Conservation (phyloP, 2,888 invertebrate genomes). For the Lithophane semibrunnea region DNA sequence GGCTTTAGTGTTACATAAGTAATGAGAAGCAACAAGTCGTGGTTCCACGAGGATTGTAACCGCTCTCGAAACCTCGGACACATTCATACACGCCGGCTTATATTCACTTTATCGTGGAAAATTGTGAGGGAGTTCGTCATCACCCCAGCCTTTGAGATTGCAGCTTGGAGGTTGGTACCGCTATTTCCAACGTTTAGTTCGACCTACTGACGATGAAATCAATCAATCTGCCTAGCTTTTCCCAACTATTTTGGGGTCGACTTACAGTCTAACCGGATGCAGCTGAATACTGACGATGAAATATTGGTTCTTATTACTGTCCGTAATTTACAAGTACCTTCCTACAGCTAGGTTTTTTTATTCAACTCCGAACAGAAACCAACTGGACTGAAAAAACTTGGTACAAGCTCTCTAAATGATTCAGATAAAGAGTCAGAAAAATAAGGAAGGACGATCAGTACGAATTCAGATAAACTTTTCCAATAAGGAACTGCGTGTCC, state of each 20-base stretch:
- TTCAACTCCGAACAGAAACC: neutral
- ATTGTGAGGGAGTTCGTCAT: neutral
- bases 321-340: neutral
- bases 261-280: too few species aligned
- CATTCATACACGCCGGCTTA: conserved; percentile 10
- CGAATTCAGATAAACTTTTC: conserved; percentile 23
- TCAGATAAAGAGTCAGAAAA: neutral
- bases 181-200: neutral
- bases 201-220: neutral
- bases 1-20: conserved; percentile 35
- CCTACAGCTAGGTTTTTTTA: neutral
- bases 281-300: neutral
- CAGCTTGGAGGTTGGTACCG: neutral
- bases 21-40: conserved; percentile 60
- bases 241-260: too few species aligned
- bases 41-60: conserved; percentile 25
- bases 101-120: conserved; percentile 26
- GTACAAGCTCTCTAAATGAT: neutral
- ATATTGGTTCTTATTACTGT: neutral
- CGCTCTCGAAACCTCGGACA: conserved; percentile 16
- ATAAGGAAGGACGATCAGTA: neutral
- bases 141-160: neutral
- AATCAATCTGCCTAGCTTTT: too few species aligned
- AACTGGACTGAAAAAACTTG: neutral
- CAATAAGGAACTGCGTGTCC: conserved; percentile 35